Base-by-base conservation (phyloP, 2,797 vertebrate genomes). In the Pelobates cultripes region DNA sequence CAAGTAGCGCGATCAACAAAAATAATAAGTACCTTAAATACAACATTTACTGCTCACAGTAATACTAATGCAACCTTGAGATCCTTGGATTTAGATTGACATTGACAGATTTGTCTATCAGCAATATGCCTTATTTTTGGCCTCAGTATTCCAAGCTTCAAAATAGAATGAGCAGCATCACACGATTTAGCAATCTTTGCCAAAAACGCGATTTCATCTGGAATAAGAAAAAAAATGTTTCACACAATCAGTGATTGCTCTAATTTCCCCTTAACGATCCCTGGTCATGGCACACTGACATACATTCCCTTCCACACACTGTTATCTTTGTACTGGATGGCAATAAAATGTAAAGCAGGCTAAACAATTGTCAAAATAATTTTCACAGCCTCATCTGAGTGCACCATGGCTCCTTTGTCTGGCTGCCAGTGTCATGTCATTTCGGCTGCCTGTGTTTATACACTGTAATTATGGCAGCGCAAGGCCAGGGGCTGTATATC, bases 321-420 rank as follows among this genome's bases (percentile, higher is more conserved):
- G 75, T 88, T 85, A 87, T 88, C 85, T 79, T 69, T 70, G 77
- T 87, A 86, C 40, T 84, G 87, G 85, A 85, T 85, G 83, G 86
- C 86, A 89, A 78, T 88, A 89, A 87, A 89, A 88, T 87, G 86
- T 75, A 75, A 87, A 84, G 77, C 86, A 84, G 85, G 83, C 84
- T 86, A 90, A 91, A 90, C 87, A 88, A 80, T 87, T 86, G 82
- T 89, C 90, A 89, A 86, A 88, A 83, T 89, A 85, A 89, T 89
- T 90, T 91, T 88, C 87, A 88, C 89, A 88, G 86, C 87, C 85
- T 79, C 78, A 51, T 83, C 70, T 89, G 88, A 90, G 79, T 86
- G 86, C 86, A 85, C 89, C 83, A 84, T 85, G 81, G 86, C 85
- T 82, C 85, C 86, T 89, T 90, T 86, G 78, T 88, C 86, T 83